Evolutionary conservation across 2,113 vertebrate species (phyloP), one percentile per base, ranked within the genome.

Genomic region (Scomber colias): DNA sequence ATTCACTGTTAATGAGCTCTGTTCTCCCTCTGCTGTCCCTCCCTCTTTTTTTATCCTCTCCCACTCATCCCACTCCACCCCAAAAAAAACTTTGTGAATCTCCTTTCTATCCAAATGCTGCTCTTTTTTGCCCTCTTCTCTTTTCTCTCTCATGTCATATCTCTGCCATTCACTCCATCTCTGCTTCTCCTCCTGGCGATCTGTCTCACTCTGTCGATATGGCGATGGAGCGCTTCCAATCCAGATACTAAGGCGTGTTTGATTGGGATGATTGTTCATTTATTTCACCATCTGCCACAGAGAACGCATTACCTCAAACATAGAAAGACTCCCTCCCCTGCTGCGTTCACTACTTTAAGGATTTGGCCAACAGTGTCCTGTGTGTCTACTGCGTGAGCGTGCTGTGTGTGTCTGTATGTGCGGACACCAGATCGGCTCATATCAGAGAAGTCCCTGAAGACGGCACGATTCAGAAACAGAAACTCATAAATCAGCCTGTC

Each of bases 401-500:
- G 46, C 56, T 78, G 57, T 51, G 27, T 17, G 71, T 64, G 35
- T 56, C 15, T 27, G 64, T 71, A 8, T 68, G 72, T 66, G 82
- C 62, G 49, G 71, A 70, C 80, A 82, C 74, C 86, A 71, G 82
- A 77, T 89, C 54, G 44, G 86, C 83, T 89, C 86, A 78, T 89
- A 77, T 61, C 57, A 48, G 31, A 14, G 24, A 63, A 76, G 77
- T 92, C 91, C 88, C 90, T 3, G 45, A 90, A 87, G 91, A 84
- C 24, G 61, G 64, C 87, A 82, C 55, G 72, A 85, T 62, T 91
- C 85, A 57, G 83, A 90, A 92, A 92, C 82, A 90, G 90, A 91
- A 87, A 84, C 84, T 92, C 92, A 92, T 93, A 92, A 93, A 93
- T 93, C 92, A 93, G 86, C 86, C 64, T 59, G 86, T 92, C 89